Percentiles rank a stretch among this genome's conserved stretches.
Evolutionary conservation across 2,113 vertebrate species (phyloP).

Genomic region (Cathartes aura): DNA sequence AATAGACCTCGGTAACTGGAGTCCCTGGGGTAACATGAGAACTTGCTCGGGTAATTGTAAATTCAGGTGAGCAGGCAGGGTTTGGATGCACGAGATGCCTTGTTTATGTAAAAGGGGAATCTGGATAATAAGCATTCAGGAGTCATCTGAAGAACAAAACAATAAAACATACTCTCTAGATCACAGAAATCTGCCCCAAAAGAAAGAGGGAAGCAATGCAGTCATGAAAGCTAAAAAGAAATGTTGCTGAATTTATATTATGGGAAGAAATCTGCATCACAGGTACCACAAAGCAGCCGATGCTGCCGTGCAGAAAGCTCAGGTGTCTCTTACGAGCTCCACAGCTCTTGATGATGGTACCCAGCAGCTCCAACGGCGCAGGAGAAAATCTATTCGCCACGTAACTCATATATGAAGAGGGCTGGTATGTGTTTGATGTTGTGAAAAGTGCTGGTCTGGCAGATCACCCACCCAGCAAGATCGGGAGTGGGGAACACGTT

Average conservation of each 20-base stretch:
- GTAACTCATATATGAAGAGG: neutral
- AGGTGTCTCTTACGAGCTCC: neutral
- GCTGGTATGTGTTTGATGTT: neutral
- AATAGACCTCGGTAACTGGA: neutral
- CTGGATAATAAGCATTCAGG: neutral
- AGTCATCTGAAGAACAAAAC: neutral
- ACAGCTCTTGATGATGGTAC: neutral
- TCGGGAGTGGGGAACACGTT: accelerated
- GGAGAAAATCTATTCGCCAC: neutral
- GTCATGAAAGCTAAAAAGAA: neutral
- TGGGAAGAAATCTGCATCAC: neutral
- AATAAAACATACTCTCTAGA: neutral
- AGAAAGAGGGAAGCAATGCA: neutral
- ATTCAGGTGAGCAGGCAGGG: conserved; percentile 38
- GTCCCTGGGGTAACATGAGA: neutral
- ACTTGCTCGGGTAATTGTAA: neutral
- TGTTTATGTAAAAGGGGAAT: neutral
- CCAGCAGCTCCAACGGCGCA: neutral
- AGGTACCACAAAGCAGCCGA: neutral
- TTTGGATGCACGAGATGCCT: neutral
- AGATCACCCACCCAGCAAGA: neutral
- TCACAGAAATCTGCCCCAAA: neutral
- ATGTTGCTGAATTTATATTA: neutral
- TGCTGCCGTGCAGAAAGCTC: neutral
- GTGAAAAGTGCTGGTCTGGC: neutral